Evolutionary conservation across 2,113 vertebrate species (phyloP).

Genomic region (Crotalus tigris): DNA sequence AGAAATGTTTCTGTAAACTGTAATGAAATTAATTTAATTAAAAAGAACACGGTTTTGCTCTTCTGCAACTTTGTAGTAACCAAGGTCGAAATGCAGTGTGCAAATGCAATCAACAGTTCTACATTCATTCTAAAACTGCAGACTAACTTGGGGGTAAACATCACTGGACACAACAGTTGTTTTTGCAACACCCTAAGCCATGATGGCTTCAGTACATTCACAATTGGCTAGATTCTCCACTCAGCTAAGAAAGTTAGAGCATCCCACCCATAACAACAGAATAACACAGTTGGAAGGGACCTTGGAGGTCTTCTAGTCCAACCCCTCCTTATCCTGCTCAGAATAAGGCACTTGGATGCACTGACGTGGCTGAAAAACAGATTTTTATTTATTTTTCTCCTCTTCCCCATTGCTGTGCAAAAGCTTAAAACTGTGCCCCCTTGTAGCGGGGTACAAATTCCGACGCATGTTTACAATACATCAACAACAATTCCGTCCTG

Average conservation of each 20-base stretch:
- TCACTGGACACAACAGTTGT: neutral
- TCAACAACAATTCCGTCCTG: slow-evolving; percentile 45
- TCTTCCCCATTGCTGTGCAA: neutral
- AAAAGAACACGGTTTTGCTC: neutral
- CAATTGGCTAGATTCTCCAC: neutral
- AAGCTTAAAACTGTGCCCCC: neutral
- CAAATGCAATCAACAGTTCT: neutral
- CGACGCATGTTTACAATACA: slow-evolving; percentile 25
- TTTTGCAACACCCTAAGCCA: neutral
- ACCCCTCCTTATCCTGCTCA: neutral
- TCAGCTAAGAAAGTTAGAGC: neutral
- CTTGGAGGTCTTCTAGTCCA: neutral
- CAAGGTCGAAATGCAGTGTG: neutral
- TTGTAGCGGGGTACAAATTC: slow-evolving; percentile 46
- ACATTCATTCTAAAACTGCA: neutral
- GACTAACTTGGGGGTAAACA: neutral
- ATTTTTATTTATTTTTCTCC: slow-evolving; percentile 45
- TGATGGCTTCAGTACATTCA: neutral
- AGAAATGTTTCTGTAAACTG: neutral
- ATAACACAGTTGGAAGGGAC: neutral
- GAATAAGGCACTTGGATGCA: neutral
- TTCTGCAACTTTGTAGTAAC: neutral
- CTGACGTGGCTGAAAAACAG: neutral
- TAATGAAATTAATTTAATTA: neutral
- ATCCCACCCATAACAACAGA: neutral